Conservation (phyloP, 2,888 invertebrate genomes). For the Balanococcus diminutus region DNA sequence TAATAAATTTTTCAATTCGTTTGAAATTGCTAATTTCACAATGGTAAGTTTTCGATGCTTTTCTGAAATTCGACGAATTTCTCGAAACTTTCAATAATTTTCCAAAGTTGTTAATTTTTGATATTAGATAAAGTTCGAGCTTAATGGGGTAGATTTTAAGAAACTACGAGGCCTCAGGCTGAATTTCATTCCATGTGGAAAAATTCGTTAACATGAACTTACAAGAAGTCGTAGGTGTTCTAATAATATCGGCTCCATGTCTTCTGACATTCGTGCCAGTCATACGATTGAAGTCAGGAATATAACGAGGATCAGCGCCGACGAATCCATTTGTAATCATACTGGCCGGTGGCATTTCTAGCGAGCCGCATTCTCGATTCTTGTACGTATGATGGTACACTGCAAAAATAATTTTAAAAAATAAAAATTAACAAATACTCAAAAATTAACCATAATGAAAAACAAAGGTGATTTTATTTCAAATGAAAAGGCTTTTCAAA, state of each 20-base stretch:
- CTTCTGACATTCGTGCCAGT: conserved; percentile 67
- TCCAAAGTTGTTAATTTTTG: neutral
- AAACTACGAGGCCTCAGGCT: too few relatives aligned
- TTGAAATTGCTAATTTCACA: too few relatives aligned
- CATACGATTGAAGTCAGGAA: conserved; percentile 77
- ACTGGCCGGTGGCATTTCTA: conserved; percentile 48
- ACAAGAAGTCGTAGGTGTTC: conserved; percentile 73
- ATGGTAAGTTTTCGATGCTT: too few relatives aligned
- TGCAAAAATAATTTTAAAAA: neutral
- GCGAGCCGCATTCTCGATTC: conserved; percentile 50
- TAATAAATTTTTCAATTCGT: too few relatives aligned
- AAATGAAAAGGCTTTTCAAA: neutral
- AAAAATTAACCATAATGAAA: neutral
- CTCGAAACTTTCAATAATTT: neutral
- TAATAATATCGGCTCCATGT: conserved; percentile 74
- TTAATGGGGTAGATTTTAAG: too few relatives aligned
- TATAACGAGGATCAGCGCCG: conserved; percentile 69
- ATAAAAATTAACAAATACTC: neutral
- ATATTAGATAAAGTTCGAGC: too few relatives aligned
- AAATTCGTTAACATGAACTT: conserved; percentile 62
- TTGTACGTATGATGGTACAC: conserved; percentile 51
- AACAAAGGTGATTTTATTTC: neutral
- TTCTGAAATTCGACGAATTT: too few relatives aligned
- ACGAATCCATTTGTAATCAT: conserved; percentile 58
- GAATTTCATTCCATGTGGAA: neutral